Percentiles rank a stretch among this genome's conserved stretches.
Evolutionary conservation across 2,888 invertebrate genomes (phyloP).

Genomic region (Eristalis tenax): DNA sequence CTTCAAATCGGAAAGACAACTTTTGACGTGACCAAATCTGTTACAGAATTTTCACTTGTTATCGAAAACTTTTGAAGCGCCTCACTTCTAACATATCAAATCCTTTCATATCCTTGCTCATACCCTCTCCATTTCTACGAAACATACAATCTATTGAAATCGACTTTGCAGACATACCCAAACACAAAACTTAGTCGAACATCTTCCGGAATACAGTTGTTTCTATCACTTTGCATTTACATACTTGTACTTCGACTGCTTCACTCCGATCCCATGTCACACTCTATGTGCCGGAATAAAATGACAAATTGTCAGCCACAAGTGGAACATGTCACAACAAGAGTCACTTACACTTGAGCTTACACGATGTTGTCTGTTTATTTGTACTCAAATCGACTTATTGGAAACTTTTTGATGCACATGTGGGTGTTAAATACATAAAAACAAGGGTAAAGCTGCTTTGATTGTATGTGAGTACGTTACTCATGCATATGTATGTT

Average conservation of each 20-base stretch:
- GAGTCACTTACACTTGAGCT: conserved; percentile 50
- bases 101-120: not conserved
- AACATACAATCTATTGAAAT: not conserved
- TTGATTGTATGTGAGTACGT: not conserved
- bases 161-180: not conserved
- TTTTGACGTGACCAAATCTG: not conserved
- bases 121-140: not conserved
- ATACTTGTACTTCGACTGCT: not conserved
- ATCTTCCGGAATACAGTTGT: not conserved
- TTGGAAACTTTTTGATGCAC: conserved; percentile 54
- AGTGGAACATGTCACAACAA: conserved; percentile 52
- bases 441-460: conserved; percentile 24
- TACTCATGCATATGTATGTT: not conserved
- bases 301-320: conserved; percentile 66
- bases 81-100: not conserved
- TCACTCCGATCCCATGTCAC: not conserved
- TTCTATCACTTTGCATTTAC: not conserved
- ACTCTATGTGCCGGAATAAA: conserved; percentile 22
- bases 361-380: conserved; percentile 55
- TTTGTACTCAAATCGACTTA: conserved; percentile 56
- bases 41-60: not conserved
- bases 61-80: not conserved
- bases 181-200: not conserved
- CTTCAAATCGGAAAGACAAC: too few relatives aligned
- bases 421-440: conserved; percentile 28